These are phyloP conservation scores for Andrena minutula DNA, from an alignment of 2,888 invertebrate genomes.

Conservation along the genomic window DNA sequence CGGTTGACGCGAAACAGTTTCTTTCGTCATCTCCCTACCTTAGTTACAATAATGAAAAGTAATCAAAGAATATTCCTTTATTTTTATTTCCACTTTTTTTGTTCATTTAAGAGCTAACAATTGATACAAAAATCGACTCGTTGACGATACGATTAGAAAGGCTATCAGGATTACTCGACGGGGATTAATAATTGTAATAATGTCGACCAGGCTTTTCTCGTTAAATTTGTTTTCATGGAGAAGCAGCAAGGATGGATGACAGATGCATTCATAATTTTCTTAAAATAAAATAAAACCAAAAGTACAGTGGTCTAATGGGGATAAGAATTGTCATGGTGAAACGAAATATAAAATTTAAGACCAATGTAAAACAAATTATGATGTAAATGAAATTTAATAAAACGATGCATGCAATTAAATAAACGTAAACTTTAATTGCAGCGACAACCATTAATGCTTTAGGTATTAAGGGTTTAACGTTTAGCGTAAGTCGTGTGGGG, in stretches of 20 bases:
- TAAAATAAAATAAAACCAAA: background rate
- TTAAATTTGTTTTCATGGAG: conserved; percentile 20
- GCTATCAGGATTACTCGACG: conserved; percentile 34
- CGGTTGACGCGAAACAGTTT: conserved; percentile 11
- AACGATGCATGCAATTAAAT: background rate
- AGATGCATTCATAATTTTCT: conserved; percentile 1
- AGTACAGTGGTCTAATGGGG: background rate
- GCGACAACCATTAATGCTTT: conserved; percentile 1
- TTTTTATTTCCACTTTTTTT: conserved; percentile 7
- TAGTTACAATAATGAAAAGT: conserved; percentile 48
- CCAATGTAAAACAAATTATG: background rate
- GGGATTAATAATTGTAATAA: conserved; percentile 32
- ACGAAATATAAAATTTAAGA: background rate
- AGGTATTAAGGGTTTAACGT: background rate
- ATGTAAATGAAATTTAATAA: background rate
- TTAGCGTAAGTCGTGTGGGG: background rate
- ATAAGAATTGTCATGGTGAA: background rate
- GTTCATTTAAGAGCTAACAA: conserved; percentile 55
- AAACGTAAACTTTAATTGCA: background rate
- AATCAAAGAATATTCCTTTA: conserved; percentile 50
- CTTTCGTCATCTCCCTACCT: conserved; percentile 16
- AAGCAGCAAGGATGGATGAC: conserved; percentile 18
- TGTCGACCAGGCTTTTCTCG: conserved; percentile 48
- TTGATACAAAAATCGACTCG: conserved; percentile 64
- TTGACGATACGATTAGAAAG: conserved; percentile 57